These are phyloP conservation scores for Rhinogobio ventralis DNA, from an alignment of 2,797 vertebrate genomes.

Conservation along the genomic window DNA sequence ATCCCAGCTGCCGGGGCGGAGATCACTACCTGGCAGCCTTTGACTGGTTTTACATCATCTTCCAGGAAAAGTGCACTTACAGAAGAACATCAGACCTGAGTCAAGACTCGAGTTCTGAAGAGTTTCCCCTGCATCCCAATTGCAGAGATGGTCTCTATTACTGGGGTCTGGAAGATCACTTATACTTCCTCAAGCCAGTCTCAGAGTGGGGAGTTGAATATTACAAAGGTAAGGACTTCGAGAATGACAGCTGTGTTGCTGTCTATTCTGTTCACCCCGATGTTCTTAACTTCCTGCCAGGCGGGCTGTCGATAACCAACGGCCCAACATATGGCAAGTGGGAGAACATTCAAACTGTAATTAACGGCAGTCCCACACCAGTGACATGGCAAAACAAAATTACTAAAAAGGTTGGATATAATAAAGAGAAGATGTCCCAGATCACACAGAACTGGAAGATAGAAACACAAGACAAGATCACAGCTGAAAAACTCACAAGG, in stretches of 20 bases:
- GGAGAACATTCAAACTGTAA: neutral
- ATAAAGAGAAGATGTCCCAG: too few species aligned
- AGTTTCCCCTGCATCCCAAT: neutral
- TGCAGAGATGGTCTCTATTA: neutral
- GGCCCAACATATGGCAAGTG: neutral
- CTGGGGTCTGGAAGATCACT: rapidly evolving
- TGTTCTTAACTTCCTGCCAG: neutral
- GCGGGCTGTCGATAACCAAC: neutral
- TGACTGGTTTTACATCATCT: neutral
- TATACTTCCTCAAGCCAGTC: neutral
- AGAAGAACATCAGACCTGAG: neutral
- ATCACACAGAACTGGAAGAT: neutral
- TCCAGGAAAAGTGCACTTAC: neutral
- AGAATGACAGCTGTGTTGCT: rapidly evolving
- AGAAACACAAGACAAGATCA: rapidly evolving
- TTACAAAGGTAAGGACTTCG: rapidly evolving
- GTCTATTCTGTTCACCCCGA: neutral
- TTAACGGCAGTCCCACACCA: neutral
- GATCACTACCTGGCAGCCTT: neutral
- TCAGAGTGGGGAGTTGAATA: neutral
- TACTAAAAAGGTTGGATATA: neutral
- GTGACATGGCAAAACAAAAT: neutral
- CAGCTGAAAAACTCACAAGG: rapidly evolving
- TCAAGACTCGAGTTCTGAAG: too few species aligned
- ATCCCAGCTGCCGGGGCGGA: neutral